Base-by-base conservation (phyloP, 2,888 invertebrate genomes). In the Caenorhabditis zanzibari region DNA sequence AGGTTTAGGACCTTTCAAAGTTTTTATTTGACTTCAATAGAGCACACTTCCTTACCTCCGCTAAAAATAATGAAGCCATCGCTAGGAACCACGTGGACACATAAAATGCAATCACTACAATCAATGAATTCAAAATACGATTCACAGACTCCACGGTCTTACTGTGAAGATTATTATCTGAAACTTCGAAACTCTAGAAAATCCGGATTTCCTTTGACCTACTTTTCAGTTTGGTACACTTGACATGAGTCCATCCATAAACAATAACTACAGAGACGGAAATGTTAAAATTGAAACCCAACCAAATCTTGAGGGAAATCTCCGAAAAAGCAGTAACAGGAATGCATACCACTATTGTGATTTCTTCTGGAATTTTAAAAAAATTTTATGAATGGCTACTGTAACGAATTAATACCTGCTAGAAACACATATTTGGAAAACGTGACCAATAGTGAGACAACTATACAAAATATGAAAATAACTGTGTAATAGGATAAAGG, bases 71-170 rank as follows among this genome's bases (percentile, higher is more conserved):
- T 0, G 79, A 14, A 6, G 68, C 26, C 14, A 88, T 81, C 14
- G 88, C 86, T 19, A 82, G 47, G 28, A 86, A 86, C 88, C 88
- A 88, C 1, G 88, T 88, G 26, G 44, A 82, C n/a, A 81, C 79
- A 49, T 88, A 86, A 10, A 88, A 68, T 16, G 61, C 64, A 16
- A 88, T 77, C 19, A 86, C 75, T 1, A 86, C 52, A 38, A 77
- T 81, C 22, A 88, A 71, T 4, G 88, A 88, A 56, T 77, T 85
- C 54, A 88, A 74, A 28, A 88, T 76, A 16, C 87, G 72, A 28
- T 82, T 72, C 2, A 84, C 68, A 1, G 66, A 32, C 12, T 61
- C 79, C 22, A 84, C 47, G 5, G 75, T 81, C 22, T 68, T 38
- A 0, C 69, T 68, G 41, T 76, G 71, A 10, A 49, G 28, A 14